Evolutionary conservation across 2,888 invertebrate genomes (phyloP), one percentile per base, ranked within the genome.

Genomic region (Drosophila atripex): DNA sequence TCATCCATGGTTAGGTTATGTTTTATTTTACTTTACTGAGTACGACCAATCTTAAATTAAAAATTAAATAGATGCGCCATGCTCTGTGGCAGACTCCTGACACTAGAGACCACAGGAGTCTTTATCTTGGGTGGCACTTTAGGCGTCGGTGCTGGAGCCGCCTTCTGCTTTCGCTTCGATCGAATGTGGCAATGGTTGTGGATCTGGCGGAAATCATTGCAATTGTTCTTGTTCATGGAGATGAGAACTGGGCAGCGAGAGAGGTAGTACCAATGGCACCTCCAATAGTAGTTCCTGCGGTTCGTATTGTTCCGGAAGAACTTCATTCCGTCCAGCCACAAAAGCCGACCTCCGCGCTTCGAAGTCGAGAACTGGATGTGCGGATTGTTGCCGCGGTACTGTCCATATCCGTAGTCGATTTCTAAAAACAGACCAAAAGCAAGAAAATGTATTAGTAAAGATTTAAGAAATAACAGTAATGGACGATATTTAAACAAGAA

Each of bases 251-350:
- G 91, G 60, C 91, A 91, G 32, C 91, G 88, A 12, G 90, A 89
- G 0, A 91, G 86, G 72, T 91, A 91, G 64, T 91, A 91, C 89
- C 91, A 90, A 63, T 91, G 91, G 32, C 91, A 91, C 43, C 91
- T 89, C 91, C 91, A 91, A 56, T 90, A 91, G 41, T 89, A 75
- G 75, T 91, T 91, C 6, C 90, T 90, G 7, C 91, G 89, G 76
- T 91, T 91, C 72, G 90, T 91, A 63, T 91, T 91, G 60, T 91
- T 91, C 1, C 91, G 88, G 77, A 91, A 91, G 75, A 89, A 91
- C 71, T 91, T 91, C 9, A 91, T 59, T 0, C 91, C 91, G 69
- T 91, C 90, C 43, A 91, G 75, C 86, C 90, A 91, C 3, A 91
- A 77, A 7, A 91, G 71, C 64, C 91, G 90, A 0, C 91, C 91